Percentiles rank a stretch among this genome's conserved stretches.
Evolutionary conservation across 2,797 vertebrate species (phyloP).

Genomic region (Lepus townsendii): DNA sequence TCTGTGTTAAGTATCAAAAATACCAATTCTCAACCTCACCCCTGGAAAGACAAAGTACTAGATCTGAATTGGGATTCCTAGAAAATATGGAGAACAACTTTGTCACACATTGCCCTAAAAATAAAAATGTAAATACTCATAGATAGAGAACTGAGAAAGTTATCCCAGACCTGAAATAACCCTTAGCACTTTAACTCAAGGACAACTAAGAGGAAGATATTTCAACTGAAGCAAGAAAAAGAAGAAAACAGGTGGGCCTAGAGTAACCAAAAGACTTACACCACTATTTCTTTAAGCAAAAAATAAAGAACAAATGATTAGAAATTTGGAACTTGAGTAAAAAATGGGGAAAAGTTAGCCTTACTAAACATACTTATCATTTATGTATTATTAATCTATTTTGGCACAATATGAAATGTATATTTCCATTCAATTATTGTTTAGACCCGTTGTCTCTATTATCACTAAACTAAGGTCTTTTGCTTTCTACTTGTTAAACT

Average conservation of each 20-base stretch:
- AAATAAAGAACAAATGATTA: background rate
- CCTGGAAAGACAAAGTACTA: background rate
- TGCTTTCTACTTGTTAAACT: too few relatives aligned
- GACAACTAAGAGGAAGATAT: background rate
- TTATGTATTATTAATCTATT: background rate
- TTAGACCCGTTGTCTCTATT: too few relatives aligned
- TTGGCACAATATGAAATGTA: too few relatives aligned
- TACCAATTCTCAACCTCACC: background rate
- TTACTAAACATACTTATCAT: background rate
- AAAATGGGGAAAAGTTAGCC: background rate
- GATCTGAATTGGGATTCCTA: background rate
- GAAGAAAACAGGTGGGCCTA: background rate
- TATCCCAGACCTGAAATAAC: conserved; percentile 28
- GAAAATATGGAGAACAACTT: conserved; percentile 14
- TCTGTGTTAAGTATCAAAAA: background rate
- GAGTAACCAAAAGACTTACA: background rate
- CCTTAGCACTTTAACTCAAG: background rate
- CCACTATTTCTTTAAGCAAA: background rate
- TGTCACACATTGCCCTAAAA: background rate
- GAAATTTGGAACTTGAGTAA: background rate
- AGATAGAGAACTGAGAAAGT: background rate
- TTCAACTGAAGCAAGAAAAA: background rate
- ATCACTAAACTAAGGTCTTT: too few relatives aligned
- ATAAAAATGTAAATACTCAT: background rate
- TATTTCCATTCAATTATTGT: too few relatives aligned